Evolutionary conservation across 2,797 vertebrate genomes (phyloP).

Genomic region (Sebastes trivittatus): DNA sequence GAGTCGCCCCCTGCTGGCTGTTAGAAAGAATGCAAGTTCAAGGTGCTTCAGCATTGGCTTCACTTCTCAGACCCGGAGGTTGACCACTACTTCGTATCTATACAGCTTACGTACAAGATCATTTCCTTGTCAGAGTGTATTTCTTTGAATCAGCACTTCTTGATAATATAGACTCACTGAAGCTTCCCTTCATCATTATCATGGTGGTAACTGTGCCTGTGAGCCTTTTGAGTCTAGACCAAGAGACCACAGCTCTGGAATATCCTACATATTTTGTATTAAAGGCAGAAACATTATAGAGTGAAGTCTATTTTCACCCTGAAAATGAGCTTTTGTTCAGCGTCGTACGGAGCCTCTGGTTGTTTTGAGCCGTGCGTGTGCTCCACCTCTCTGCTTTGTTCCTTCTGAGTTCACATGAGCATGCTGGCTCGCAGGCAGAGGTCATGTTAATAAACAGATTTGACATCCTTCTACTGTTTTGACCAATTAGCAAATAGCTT

Average conservation of each 20-base stretch:
- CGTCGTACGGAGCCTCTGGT: slow-evolving; percentile 16
- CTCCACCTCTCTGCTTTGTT: slow-evolving; percentile 38
- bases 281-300: neutral
- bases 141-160: neutral
- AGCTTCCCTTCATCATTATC: neutral
- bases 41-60: too few species aligned
- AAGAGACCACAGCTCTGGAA: neutral
- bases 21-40: too few species aligned
- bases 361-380: slow-evolving; percentile 12
- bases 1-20: too few species aligned
- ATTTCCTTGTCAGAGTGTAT: neutral
- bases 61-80: too few species aligned
- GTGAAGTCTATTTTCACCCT: slow-evolving; percentile 14
- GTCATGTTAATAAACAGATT: neutral
- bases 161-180: neutral
- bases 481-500: slow-evolving; percentile 3
- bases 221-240: neutral
- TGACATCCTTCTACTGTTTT: slow-evolving; percentile 15
- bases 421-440: slow-evolving; percentile 12
- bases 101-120: neutral
- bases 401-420: slow-evolving; percentile 41
- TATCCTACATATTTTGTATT: neutral
- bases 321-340: slow-evolving; percentile 37
- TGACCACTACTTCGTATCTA: neutral
- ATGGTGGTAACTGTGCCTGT: neutral